Percentiles rank a stretch among this genome's conserved stretches.
These are phyloP conservation scores for Lucilia sericata DNA, from an alignment of 1,140 invertebrate genomes.

Conservation along the genomic window DNA sequence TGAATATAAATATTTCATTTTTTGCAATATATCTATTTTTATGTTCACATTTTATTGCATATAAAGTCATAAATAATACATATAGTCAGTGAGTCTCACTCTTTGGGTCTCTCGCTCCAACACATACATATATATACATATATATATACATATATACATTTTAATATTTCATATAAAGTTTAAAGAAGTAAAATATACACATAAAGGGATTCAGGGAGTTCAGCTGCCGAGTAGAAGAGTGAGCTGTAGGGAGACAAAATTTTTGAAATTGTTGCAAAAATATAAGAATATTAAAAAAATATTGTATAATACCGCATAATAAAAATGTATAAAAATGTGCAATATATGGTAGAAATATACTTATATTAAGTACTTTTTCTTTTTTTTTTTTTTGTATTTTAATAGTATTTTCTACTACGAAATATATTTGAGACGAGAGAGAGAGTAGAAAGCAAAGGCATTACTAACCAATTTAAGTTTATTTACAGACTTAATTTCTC, in stretches of 20 bases:
- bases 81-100: not conserved
- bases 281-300: not conserved
- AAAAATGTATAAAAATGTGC: not conserved
- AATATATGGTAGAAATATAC: not conserved
- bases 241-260: no score
- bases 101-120: not conserved
- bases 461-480: no score
- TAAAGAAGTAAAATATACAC: not conserved
- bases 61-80: conserved; percentile 24
- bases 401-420: no score
- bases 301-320: not conserved
- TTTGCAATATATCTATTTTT: conserved; percentile 14
- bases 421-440: no score
- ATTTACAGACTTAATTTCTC: no score
- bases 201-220: not conserved
- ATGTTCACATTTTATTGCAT: conserved; percentile 24
- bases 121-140: not conserved
- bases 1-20: conserved; percentile 24
- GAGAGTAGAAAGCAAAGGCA: no score
- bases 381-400: no score
- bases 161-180: not conserved
- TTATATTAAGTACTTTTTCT: not conserved
- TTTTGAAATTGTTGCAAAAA: not conserved
- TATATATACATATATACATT: no score
- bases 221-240: no score